A percentile compares a stretch with the other conserved stretches of the same genome.
These are phyloP conservation scores for Desmophyllum pertusum DNA, from an alignment of 92 coral and sea anemone genomes.

Conservation along the genomic window DNA sequence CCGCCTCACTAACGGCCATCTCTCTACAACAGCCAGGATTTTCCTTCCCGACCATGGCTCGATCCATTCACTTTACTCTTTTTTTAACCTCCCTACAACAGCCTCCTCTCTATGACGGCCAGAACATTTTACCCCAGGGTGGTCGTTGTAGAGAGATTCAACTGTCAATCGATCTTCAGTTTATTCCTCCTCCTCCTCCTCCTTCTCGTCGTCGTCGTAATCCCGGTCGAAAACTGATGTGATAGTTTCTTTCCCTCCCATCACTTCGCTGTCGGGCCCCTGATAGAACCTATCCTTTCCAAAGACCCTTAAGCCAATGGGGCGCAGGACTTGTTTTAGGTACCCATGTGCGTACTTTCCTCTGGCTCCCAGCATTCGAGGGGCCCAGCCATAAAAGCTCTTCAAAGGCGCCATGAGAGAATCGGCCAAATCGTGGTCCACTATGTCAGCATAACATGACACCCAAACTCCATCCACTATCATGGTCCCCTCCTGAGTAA, in stretches of 20 bases:
- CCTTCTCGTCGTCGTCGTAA: too few species aligned
- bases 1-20: background rate
- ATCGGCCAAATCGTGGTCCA: conserved; percentile 80
- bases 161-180: too few species aligned
- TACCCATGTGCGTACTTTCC: conserved; percentile 71
- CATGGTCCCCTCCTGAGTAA: conserved; percentile 81
- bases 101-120: too few species aligned
- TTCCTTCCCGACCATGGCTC: too few species aligned
- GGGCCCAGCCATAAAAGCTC: conserved; percentile 73
- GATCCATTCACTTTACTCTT: too few species aligned
- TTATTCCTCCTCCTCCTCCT: too few species aligned
- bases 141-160: too few species aligned
- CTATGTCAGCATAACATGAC: conserved; percentile 85
- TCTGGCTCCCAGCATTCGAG: conserved; percentile 67
- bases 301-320: conserved; percentile 61
- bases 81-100: too few species aligned
- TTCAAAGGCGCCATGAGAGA: conserved; percentile 80
- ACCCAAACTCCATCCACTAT: conserved; percentile 78
- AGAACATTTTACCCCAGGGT: too few species aligned
- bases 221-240: background rate
- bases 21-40: too few species aligned
- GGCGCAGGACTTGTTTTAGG: conserved; percentile 70
- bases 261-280: conserved; percentile 9
- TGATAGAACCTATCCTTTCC: conserved; percentile 79
- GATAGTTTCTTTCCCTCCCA: background rate